Percentiles rank a stretch among this genome's conserved stretches.
Conservation (phyloP, 1,140 invertebrate species). For the Branchinecta lynchi region DNA sequence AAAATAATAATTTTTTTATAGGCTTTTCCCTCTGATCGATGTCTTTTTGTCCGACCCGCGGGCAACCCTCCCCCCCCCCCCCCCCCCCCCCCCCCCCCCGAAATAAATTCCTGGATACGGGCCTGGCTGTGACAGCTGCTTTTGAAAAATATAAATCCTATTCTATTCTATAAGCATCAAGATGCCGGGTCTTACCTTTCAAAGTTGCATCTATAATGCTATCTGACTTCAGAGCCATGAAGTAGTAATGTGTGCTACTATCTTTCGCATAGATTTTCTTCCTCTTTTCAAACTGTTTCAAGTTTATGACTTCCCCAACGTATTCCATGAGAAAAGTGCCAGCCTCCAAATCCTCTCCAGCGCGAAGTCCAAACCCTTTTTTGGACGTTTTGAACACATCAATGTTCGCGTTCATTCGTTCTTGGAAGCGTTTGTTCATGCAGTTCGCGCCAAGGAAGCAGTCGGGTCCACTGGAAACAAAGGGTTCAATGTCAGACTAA, state of each 20-base stretch:
- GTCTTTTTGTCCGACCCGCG: no score
- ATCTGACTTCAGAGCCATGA: constrained; percentile 89
- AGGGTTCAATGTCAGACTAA: not conserved
- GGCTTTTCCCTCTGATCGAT: no score
- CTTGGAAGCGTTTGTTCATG: constrained; percentile 87
- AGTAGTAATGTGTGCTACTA: constrained; percentile 89
- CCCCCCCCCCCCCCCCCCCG: no score
- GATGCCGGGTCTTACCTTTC: constrained; percentile 40
- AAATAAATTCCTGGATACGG: no score
- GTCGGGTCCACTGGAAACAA: constrained; percentile 56
- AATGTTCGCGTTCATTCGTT: constrained; percentile 61
- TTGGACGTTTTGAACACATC: constrained; percentile 79
- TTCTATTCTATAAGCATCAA: no score
- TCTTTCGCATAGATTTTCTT: constrained; percentile 80
- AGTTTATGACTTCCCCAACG: constrained; percentile 88
- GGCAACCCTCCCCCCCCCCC: no score
- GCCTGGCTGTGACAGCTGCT: no score
- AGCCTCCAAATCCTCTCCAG: constrained; percentile 50
- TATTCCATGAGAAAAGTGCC: constrained; percentile 96
- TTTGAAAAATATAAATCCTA: no score
- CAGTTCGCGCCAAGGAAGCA: constrained; percentile 75
- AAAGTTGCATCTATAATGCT: constrained; percentile 89
- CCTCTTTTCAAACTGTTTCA: constrained; percentile 69
- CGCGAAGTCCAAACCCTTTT: constrained; percentile 85
- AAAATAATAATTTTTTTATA: no score